These are phyloP conservation scores for Brachypodius melanocephalos DNA, from an alignment of 2,113 vertebrate species.

Conservation along the genomic window DNA sequence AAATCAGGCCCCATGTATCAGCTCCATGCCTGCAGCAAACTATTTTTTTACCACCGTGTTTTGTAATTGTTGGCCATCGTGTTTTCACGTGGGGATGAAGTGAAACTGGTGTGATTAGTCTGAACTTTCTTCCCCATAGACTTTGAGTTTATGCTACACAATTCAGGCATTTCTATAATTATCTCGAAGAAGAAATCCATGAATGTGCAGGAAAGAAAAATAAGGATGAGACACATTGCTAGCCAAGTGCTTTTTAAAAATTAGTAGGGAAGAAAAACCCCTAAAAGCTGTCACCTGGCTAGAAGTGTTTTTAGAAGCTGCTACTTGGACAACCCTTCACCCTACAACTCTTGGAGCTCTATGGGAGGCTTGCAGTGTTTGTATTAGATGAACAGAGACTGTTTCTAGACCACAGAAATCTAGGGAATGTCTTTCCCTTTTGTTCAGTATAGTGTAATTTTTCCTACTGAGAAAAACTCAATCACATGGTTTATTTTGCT, in stretches of 20 bases:
- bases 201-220: not conserved
- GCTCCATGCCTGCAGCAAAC: fast-evolving
- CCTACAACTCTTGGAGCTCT: not conserved
- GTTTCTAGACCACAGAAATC: not conserved
- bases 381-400: not conserved
- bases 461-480: not conserved
- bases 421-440: not conserved
- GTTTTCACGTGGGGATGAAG: not conserved
- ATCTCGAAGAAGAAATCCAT: not conserved
- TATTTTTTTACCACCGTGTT: not conserved
- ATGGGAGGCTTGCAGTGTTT: not conserved
- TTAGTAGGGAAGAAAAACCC: not conserved
- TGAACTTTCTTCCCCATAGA: not conserved
- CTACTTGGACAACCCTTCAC: not conserved
- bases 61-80: not conserved
- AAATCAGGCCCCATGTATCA: not conserved
- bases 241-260: not conserved
- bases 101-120: not conserved
- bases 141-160: not conserved
- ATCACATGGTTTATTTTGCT: not conserved
- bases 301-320: not conserved
- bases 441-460: not conserved
- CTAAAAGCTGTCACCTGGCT: not conserved
- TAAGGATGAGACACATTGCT: not conserved
- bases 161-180: not conserved